phyloP scores from a whole-genome alignment of 2,888 invertebrate genomes.

The Hetaerina titia region DNA sequence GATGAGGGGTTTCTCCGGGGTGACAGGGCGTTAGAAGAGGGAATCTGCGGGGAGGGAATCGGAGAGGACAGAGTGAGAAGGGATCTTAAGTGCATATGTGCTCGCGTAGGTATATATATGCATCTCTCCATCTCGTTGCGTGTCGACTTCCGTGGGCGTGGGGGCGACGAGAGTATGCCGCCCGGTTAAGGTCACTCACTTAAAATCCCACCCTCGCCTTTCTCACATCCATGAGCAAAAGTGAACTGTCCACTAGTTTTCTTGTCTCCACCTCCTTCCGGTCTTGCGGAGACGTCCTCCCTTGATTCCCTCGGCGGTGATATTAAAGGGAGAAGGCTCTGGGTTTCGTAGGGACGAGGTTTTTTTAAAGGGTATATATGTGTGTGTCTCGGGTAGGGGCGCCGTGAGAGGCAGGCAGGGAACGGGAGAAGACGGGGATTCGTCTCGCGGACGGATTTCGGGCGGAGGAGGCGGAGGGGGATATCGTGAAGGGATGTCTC shows the following conservation, averaged over 20 bases:
- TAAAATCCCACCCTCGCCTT: neutral
- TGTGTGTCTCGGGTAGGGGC: neutral
- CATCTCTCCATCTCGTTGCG: neutral
- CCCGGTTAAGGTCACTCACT: neutral
- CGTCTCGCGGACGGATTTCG: neutral
- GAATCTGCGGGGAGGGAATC: neutral
- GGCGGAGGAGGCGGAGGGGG: neutral
- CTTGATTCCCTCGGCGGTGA: neutral
- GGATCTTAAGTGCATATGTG: neutral
- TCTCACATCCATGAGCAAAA: neutral
- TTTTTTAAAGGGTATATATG: constrained; percentile 33
- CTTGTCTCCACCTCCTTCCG: neutral
- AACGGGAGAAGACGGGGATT: too few species aligned
- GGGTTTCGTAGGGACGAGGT: neutral
- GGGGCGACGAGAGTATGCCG: too few species aligned
- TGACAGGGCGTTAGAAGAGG: neutral
- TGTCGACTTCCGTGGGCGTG: neutral
- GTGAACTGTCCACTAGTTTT: neutral
- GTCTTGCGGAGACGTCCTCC: neutral
- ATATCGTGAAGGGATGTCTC: neutral
- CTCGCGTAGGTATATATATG: neutral
- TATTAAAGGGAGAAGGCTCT: neutral
- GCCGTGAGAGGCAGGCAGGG: neutral
- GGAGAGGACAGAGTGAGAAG: neutral
- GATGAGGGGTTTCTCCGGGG: neutral